These are phyloP conservation scores for Allophyes oxyacanthae DNA, from an alignment of 2,888 invertebrate genomes.

Conservation along the genomic window DNA sequence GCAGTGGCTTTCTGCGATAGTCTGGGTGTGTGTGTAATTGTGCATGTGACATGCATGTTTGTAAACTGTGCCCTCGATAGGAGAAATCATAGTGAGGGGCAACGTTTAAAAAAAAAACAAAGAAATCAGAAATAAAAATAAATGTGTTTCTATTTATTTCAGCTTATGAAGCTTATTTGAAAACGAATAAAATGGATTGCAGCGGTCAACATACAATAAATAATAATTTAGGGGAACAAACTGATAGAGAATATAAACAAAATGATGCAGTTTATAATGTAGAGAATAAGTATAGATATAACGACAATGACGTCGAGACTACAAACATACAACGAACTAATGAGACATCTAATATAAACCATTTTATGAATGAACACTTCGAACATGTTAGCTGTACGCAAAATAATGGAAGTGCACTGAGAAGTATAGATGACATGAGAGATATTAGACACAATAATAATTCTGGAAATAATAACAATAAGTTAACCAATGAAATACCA, in stretches of 20 bases:
- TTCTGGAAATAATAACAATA: slow-evolving; percentile 29
- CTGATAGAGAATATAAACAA: slow-evolving; percentile 56
- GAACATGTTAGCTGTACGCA: not conserved
- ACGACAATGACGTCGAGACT: slow-evolving; percentile 22
- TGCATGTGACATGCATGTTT: too few relatives aligned
- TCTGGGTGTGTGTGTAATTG: too few relatives aligned
- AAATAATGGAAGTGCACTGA: slow-evolving; percentile 3
- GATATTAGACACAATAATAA: slow-evolving; percentile 40
- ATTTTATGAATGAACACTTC: slow-evolving; percentile 23
- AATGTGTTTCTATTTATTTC: slow-evolving; percentile 51
- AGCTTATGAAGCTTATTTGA: slow-evolving; percentile 78
- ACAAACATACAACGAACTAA: not conserved
- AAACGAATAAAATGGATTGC: slow-evolving; percentile 53
- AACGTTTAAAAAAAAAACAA: too few relatives aligned
- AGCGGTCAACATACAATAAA: slow-evolving; percentile 31
- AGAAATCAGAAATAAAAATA: slow-evolving; percentile 2
- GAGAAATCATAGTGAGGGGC: too few relatives aligned
- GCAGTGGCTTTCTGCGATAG: too few relatives aligned
- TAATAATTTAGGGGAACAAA: slow-evolving; percentile 53
- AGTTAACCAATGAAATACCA: slow-evolving; percentile 1
- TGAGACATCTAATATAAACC: slow-evolving; percentile 10
- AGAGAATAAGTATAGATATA: slow-evolving; percentile 36
- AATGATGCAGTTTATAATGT: slow-evolving; percentile 8
- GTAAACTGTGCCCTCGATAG: too few relatives aligned
- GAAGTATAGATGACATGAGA: slow-evolving; percentile 43